phyloP scores from a whole-genome alignment of 2,797 vertebrate species.

The Xenentodon cancila region DNA sequence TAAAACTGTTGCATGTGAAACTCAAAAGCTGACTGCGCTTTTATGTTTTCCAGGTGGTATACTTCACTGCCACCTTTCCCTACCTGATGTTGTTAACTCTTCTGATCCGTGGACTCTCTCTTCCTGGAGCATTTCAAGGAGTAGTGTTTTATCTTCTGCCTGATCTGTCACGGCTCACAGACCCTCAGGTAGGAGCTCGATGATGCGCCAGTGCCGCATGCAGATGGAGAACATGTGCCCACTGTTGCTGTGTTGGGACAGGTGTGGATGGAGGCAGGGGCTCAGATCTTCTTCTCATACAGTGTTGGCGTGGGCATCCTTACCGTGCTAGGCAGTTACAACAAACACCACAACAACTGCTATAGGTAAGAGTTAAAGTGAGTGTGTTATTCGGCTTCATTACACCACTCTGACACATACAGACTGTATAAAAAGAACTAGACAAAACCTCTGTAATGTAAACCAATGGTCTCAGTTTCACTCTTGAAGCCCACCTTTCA shows the following conservation, averaged over 20 bases:
- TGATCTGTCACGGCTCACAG: conserved; percentile 68
- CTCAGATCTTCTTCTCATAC: conserved; percentile 83
- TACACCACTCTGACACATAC: too few species aligned
- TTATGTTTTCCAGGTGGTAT: conserved; percentile 73
- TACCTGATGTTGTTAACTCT: conserved; percentile 79
- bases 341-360: conserved; percentile 80
- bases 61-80: conserved; percentile 82
- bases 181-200: conserved; percentile 73
- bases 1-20: not conserved
- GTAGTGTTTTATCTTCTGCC: conserved; percentile 79
- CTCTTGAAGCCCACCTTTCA: too few species aligned
- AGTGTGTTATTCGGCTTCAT: too few species aligned
- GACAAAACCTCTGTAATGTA: too few species aligned
- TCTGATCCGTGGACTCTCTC: conserved; percentile 78
- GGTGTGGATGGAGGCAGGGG: conserved; percentile 84
- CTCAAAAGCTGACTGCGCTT: not conserved
- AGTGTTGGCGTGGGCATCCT: conserved; percentile 73
- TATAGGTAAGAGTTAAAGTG: conserved; percentile 68
- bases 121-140: conserved; percentile 82
- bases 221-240: not conserved
- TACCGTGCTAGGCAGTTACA: conserved; percentile 81
- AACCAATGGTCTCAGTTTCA: too few species aligned
- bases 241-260: conserved; percentile 43
- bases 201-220: not conserved
- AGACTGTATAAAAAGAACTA: too few species aligned